A percentile compares a stretch with the other conserved stretches of the same genome.
Conservation (phyloP, 2,888 invertebrate species). For the Oligia fasciuncula region DNA sequence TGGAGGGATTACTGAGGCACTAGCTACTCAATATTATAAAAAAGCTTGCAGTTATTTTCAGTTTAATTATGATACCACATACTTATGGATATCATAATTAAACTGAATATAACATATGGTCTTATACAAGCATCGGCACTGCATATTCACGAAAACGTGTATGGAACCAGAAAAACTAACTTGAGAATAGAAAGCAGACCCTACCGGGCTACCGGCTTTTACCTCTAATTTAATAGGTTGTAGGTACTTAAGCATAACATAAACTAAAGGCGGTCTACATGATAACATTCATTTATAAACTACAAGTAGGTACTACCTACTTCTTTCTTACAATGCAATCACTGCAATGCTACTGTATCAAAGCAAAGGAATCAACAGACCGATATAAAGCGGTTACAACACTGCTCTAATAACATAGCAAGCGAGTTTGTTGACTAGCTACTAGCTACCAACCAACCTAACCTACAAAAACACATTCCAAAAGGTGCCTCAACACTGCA, state of each 20-base stretch:
- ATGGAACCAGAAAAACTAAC: not conserved
- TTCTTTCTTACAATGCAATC: constrained; percentile 30
- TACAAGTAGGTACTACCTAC: not conserved
- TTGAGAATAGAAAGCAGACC: constrained; percentile 23
- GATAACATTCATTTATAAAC: constrained; percentile 19
- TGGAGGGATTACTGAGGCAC: not conserved
- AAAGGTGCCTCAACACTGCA: constrained; percentile 49
- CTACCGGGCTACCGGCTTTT: not conserved
- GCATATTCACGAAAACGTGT: constrained; percentile 6
- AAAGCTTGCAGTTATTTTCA: constrained; percentile 1
- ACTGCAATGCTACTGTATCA: constrained; percentile 14
- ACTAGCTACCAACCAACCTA: too few relatives aligned
- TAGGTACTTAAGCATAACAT: constrained; percentile 4
- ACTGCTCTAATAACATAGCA: constrained; percentile 52
- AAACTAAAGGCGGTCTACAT: constrained; percentile 14
- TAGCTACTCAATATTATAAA: not conserved
- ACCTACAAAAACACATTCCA: constrained; percentile 59
- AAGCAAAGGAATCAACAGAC: constrained; percentile 27
- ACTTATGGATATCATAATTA: too few relatives aligned
- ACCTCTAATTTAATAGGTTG: not conserved
- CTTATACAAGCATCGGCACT: not conserved
- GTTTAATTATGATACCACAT: not conserved
- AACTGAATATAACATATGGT: not conserved
- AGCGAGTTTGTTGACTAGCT: constrained; percentile 55
- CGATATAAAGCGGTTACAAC: constrained; percentile 46